Evolutionary conservation across 2,797 vertebrate genomes (phyloP), one percentile per base, ranked within the genome.

Genomic region (Pipistrellus pygmaeus): DNA sequence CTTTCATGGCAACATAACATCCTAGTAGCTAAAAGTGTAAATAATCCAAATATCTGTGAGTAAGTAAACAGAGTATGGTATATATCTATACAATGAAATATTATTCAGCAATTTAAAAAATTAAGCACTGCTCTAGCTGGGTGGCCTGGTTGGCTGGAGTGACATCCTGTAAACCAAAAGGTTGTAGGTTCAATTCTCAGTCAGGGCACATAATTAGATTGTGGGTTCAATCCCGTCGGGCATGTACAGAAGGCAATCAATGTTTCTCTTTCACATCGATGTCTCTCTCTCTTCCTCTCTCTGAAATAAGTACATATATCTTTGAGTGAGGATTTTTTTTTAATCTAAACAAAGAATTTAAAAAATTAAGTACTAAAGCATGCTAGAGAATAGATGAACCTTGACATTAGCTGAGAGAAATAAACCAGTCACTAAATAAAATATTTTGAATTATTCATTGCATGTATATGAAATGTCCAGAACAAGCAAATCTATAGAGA

Each of bases 11-110:
- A 95, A 76, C 27, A n/a, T 68, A 76, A 91, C 35, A 64, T 51
- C 64, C 44, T 91, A 68, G 72, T 46, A 93, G 44, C 17, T 15
- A 30, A 66, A 76, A 84, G 23, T 46, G 1, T 15, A 77, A 82
- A 77, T 23, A 78, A 95, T 15, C 38, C 64, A 93, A 94, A 94
- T 76, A 9, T 60, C 38, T 32, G n/a, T 82, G 78, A 82, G 85
- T 78, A 51, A 68, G 55, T 46, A 17, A 48, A 86, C 21, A 71
- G 90, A 73, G 17, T 64, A 4, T 90, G 30, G 17, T 85, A 68
- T 51, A 73, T 77, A 72, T 64, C 38, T 21, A 86, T 66, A 93
- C 14, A 73, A 78, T 21, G 21, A 13, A 93, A 44, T 91, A 76
- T 69, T 88, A 91, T 17, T 92, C 9, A 27, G 35, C 30, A 88